These are phyloP conservation scores for Amphiprion ocellaris DNA, from an alignment of 2,113 vertebrate species.

Conservation along the genomic window DNA sequence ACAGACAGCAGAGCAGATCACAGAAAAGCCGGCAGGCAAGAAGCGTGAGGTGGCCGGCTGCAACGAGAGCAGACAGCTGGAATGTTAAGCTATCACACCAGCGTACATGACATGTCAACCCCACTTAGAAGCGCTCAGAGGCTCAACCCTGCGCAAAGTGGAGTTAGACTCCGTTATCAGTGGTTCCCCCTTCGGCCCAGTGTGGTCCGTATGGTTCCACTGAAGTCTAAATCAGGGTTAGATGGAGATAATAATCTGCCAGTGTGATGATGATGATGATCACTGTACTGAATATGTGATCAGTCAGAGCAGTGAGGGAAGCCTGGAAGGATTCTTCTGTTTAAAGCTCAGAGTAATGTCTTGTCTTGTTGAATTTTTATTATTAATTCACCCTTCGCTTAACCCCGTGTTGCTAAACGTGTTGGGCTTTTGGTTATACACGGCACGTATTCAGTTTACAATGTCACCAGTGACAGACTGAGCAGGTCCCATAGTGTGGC, in stretches of 20 bases:
- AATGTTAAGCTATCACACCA: constrained; percentile 52
- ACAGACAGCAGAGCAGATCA: constrained; percentile 41
- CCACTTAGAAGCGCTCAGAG: constrained; percentile 35
- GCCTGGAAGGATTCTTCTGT: too few relatives aligned
- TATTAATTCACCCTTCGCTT: too few relatives aligned
- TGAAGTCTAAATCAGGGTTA: background rate
- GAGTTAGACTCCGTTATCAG: background rate
- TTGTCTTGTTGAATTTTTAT: too few relatives aligned
- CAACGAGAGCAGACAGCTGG: constrained; percentile 67
- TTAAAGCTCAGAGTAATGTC: too few relatives aligned
- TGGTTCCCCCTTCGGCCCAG: background rate
- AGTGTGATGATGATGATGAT: background rate
- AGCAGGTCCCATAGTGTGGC: too few relatives aligned
- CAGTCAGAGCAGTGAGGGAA: background rate
- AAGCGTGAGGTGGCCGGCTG: constrained; percentile 47
- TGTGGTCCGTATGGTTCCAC: background rate
- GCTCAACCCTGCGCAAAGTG: background rate
- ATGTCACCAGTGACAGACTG: too few relatives aligned
- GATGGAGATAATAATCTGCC: background rate
- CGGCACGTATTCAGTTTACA: too few relatives aligned
- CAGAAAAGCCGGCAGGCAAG: constrained; percentile 47
- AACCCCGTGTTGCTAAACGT: too few relatives aligned
- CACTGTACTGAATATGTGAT: background rate
- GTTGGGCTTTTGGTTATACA: too few relatives aligned
- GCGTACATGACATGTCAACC: constrained; percentile 41